Conservation (phyloP, 2,888 invertebrate genomes). For the Agonopterix subpropinquella region DNA sequence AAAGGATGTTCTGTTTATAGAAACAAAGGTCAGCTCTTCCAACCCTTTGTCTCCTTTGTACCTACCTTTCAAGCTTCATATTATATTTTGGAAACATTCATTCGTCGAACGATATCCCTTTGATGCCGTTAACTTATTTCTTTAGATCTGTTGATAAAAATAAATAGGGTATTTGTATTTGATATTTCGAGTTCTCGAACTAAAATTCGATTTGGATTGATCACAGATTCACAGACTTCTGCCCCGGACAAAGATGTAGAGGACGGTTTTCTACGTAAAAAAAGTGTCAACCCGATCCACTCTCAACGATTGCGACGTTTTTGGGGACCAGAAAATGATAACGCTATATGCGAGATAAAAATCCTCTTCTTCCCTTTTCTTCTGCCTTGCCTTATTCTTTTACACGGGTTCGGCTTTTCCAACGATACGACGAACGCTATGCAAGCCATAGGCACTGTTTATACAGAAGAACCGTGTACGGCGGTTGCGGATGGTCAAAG, state of each 20-base stretch:
- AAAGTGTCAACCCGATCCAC: no score
- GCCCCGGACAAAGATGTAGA: not conserved
- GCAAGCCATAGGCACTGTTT: no score
- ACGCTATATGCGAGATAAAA: no score
- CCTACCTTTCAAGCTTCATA: not conserved
- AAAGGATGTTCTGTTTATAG: no score
- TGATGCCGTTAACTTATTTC: not conserved
- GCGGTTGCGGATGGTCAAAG: no score
- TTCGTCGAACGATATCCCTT: constrained; percentile 2
- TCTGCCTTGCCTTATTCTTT: no score
- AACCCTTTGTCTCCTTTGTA: not conserved
- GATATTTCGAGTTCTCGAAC: not conserved
- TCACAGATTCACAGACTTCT: not conserved
- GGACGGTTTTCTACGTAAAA: not conserved
- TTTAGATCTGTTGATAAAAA: not conserved
- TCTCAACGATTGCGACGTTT: no score
- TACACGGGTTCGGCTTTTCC: no score
- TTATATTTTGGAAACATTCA: not conserved
- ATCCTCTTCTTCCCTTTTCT: no score
- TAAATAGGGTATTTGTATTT: constrained; percentile 1
- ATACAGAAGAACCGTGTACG: no score
- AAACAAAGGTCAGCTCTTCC: not conserved
- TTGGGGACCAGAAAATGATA: no score
- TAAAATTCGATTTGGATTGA: not conserved
- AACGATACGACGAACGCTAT: no score